Percentiles rank a stretch among this genome's conserved stretches.
Conservation (phyloP, 2,797 vertebrate species). For the Remorina albescens region DNA sequence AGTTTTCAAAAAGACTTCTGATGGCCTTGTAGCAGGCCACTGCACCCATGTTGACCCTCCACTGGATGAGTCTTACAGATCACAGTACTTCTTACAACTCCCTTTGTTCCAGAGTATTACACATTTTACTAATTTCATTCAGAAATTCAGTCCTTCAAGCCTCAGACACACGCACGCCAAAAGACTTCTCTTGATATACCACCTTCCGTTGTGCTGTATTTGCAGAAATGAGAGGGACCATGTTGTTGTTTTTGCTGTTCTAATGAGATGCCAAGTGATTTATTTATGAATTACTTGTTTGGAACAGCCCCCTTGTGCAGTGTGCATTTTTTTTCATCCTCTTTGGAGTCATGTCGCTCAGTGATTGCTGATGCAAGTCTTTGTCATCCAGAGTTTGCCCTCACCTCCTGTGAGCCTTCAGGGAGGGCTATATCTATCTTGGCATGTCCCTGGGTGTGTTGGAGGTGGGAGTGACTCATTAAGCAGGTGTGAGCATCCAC, state of each 20-base stretch:
- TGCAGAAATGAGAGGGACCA: conserved; percentile 78
- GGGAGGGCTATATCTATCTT: conserved; percentile 86
- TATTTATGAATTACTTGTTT: conserved; percentile 88
- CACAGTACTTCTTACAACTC: not conserved
- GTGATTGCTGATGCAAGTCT: conserved; percentile 89
- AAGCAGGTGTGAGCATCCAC: conserved; percentile 86
- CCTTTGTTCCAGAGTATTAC: conserved; percentile 18
- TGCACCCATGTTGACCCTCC: conserved; percentile 23
- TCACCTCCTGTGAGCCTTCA: conserved; percentile 84
- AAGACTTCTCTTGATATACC: conserved; percentile 46
- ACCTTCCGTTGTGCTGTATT: conserved; percentile 78
- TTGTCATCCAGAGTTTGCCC: conserved; percentile 88
- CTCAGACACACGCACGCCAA: conserved; percentile 32
- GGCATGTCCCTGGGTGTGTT: conserved; percentile 81
- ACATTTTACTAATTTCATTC: conserved; percentile 58
- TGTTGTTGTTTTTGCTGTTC: conserved; percentile 80
- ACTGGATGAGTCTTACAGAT: conserved; percentile 6
- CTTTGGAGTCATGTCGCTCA: conserved; percentile 86
- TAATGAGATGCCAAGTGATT: conserved; percentile 86
- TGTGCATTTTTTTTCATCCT: conserved; percentile 75
- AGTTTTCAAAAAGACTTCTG: conserved; percentile 48
- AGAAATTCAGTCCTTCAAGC: conserved; percentile 56
- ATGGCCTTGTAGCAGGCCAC: conserved; percentile 12
- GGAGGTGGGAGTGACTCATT: conserved; percentile 83
- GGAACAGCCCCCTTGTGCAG: conserved; percentile 80